These are phyloP conservation scores for Stenopsyche tienmushanensis DNA, from an alignment of 1,140 invertebrate genomes.

Conservation along the genomic window DNA sequence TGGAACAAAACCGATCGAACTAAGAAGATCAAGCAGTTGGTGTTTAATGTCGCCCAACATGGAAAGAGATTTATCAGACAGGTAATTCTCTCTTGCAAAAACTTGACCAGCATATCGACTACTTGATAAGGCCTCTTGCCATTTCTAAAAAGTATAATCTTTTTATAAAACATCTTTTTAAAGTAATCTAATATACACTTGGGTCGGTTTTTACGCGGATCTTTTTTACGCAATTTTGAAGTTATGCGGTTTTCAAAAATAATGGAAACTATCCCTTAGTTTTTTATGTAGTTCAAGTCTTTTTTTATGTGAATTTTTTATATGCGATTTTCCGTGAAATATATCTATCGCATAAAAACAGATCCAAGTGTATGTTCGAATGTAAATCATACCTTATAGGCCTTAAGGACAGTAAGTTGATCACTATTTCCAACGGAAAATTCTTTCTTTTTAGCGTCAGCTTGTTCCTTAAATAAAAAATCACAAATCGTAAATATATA, in stretches of 20 bases:
- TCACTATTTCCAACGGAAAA: constrained; percentile 76
- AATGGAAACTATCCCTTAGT: no score
- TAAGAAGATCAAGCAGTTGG: constrained; percentile 78
- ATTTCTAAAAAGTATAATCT: constrained; percentile 64
- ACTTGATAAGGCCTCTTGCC: constrained; percentile 63
- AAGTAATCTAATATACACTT: no score
- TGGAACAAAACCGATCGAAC: constrained; percentile 77
- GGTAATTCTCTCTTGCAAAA: constrained; percentile 73
- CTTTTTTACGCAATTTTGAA: no score
- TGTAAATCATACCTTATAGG: constrained; percentile 65
- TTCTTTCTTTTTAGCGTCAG: constrained; percentile 69
- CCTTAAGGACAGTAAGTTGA: constrained; percentile 76
- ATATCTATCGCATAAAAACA: no score
- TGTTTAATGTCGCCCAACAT: constrained; percentile 79
- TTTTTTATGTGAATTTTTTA: no score
- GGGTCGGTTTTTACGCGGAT: no score
- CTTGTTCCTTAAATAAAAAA: constrained; percentile 57
- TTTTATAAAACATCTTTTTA: constrained; percentile 13
- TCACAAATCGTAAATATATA: constrained; percentile 20
- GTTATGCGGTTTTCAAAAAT: no score
- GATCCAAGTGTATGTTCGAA: constrained; percentile 15
- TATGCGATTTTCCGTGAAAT: no score
- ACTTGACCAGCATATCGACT: constrained; percentile 62
- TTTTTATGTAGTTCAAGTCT: no score
- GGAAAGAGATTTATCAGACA: constrained; percentile 71